Conservation (phyloP, 1,140 invertebrate genomes). For the Calliphora vicina region DNA sequence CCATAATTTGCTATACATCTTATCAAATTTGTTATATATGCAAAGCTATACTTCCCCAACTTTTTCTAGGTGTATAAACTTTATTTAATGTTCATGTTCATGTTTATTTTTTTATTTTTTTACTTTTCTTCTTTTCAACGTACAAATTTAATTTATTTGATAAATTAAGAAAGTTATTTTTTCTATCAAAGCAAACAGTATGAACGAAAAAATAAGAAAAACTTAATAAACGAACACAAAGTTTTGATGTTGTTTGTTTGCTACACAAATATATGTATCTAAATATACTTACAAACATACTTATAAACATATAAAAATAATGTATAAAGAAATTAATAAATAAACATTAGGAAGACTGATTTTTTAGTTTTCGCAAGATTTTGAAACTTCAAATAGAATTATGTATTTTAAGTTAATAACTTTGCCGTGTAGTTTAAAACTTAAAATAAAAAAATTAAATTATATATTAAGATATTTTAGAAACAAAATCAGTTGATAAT, state of each 20-base stretch:
- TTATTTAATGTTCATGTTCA: not conserved
- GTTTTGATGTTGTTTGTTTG: not conserved
- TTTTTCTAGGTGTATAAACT: not conserved
- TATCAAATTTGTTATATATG: no score
- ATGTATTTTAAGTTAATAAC: no score
- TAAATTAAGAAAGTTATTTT: slow-evolving; percentile 12
- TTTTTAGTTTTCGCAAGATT: no score
- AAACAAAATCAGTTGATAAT: no score
- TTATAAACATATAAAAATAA: not conserved
- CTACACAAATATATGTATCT: not conserved
- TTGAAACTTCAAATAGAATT: no score
- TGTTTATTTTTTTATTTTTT: not conserved
- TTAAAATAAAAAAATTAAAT: no score
- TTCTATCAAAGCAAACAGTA: slow-evolving; percentile 1
- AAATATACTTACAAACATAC: not conserved
- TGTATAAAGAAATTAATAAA: no score
- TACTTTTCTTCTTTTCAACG: not conserved
- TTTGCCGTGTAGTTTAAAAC: no score
- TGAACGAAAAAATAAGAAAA: not conserved
- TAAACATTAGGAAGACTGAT: no score
- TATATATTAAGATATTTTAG: no score
- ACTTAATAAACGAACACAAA: not conserved
- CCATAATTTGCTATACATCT: no score
- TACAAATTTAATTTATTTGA: slow-evolving; percentile 7
- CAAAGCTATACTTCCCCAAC: no score